Conservation (phyloP, 1,140 invertebrate genomes). For the Drosophila ohnishii region DNA sequence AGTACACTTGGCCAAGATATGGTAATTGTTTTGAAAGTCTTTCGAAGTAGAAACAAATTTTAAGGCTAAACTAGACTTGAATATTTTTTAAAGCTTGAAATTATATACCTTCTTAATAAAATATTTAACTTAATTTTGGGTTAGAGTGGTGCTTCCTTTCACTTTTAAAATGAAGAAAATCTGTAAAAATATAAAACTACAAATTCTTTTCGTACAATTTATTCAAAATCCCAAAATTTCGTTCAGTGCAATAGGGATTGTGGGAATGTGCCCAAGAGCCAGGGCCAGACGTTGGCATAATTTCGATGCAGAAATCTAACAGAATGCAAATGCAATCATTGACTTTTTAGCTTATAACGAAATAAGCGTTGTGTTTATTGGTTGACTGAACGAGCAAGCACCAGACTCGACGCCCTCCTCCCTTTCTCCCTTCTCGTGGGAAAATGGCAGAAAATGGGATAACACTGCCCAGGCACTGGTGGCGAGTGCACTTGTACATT, state of each 20-base stretch:
- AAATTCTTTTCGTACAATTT: too few relatives aligned
- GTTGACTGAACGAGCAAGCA: conserved; percentile 29
- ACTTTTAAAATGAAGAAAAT: too few relatives aligned
- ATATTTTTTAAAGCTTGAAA: too few relatives aligned
- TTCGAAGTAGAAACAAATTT: neutral
- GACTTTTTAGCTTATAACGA: conserved; percentile 76
- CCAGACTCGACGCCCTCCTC: neutral
- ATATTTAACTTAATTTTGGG: too few relatives aligned
- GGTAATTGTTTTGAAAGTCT: neutral
- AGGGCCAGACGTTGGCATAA: conserved; percentile 67
- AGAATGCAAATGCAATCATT: conserved; percentile 80
- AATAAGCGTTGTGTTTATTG: conserved; percentile 66
- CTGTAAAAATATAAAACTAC: too few relatives aligned
- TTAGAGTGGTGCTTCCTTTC: too few relatives aligned
- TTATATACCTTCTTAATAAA: too few relatives aligned
- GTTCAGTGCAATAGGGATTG: neutral
- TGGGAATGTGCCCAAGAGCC: conserved; percentile 18
- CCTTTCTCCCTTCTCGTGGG: neutral
- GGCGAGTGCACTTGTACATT: conserved; percentile 30
- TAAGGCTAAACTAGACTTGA: too few relatives aligned
- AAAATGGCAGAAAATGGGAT: conserved; percentile 23
- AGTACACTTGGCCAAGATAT: conserved; percentile 5
- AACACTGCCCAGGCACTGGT: conserved; percentile 12
- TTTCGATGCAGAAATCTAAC: conserved; percentile 71
- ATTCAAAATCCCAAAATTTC: neutral